Evolutionary conservation across 92 coral and sea anemone species (phyloP).

Genomic region (Parazoanthus swiftii): DNA sequence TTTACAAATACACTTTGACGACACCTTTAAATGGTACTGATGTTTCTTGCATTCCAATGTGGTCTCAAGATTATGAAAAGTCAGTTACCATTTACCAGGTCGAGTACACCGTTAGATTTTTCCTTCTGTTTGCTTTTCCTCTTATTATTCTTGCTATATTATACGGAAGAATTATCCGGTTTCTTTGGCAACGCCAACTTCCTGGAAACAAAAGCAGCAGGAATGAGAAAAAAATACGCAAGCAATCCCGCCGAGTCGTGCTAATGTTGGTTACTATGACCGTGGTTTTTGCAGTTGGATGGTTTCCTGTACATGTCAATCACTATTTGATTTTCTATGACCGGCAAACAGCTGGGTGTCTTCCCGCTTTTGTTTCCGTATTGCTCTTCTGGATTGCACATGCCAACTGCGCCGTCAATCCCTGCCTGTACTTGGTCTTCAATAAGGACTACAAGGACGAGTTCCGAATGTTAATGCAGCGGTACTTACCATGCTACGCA

Average conservation of each 20-base stretch:
- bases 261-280: conserved; percentile 37
- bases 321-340: conserved; percentile 5
- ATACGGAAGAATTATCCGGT: conserved; percentile 35
- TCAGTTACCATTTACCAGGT: background rate
- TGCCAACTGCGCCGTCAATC: conserved; percentile 39
- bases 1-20: background rate
- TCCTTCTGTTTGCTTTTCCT: conserved; percentile 9
- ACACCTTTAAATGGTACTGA: background rate
- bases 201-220: conserved; percentile 26
- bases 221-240: conserved; percentile 28
- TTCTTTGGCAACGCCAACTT: conserved; percentile 23
- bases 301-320: conserved; percentile 43
- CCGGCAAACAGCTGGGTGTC: background rate
- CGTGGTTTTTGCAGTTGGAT: conserved; percentile 39
- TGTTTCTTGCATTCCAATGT: background rate
- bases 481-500: background rate
- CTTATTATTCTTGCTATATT: background rate
- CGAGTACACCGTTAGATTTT: conserved; percentile 28
- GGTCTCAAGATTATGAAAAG: background rate
- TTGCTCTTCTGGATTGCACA: conserved; percentile 35
- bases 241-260: conserved; percentile 29
- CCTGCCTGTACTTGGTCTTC: conserved; percentile 29
- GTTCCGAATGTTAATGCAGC: background rate
- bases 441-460: conserved; percentile 41
- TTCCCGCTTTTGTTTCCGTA: background rate